Evolutionary conservation across 1,140 invertebrate species (phyloP), one percentile per base, ranked within the genome.

Genomic region (Lepidostoma basale): DNA sequence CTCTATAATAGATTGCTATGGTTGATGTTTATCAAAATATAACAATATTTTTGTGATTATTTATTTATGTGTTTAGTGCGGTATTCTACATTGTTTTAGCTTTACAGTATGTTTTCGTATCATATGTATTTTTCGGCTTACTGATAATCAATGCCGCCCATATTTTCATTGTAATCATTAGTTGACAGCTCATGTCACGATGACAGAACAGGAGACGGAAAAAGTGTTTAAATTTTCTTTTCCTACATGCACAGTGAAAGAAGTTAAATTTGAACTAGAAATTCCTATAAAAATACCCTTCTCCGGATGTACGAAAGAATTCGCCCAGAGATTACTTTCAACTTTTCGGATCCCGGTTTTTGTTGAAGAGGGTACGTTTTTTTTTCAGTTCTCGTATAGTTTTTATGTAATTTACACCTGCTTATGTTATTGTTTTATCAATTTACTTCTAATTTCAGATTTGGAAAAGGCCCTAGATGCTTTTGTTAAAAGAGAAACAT

Each of bases 321-420:
- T 91, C 1, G 85, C 86, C 8, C 86, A 90, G 71, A 80, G 89
- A 67, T 81, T 92, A 14, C 83, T 92, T 64, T 83, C 84, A 26
- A 87, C 87, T 64, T 89, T 92, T 74, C 88, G 89, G 73, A 79
- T 92, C 40, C 91, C 90, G 4, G 88, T 86, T 69, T 90, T 88
- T 73, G 78, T 91, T 16, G 87, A 91, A 80, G 78, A 83, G 62
- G 80, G 82, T 80, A 66, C 73, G 83, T 33, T 12, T 6, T 33
- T 33, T 33, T 33, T 33, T 6, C 12, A 33, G 12, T n/a, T n/a
- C n/a, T n/a, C n/a, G n/a, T n/a, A n/a, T n/a, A n/a, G n/a, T n/a
- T n/a, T n/a, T n/a, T n/a, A n/a, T n/a, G n/a, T n/a, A n/a, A n/a
- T n/a, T 36, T 36, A 36, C 33, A 6, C 33, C n/a, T 36, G 6